Conservation (phyloP, 2,113 vertebrate genomes). For the Xiphias gladius region DNA sequence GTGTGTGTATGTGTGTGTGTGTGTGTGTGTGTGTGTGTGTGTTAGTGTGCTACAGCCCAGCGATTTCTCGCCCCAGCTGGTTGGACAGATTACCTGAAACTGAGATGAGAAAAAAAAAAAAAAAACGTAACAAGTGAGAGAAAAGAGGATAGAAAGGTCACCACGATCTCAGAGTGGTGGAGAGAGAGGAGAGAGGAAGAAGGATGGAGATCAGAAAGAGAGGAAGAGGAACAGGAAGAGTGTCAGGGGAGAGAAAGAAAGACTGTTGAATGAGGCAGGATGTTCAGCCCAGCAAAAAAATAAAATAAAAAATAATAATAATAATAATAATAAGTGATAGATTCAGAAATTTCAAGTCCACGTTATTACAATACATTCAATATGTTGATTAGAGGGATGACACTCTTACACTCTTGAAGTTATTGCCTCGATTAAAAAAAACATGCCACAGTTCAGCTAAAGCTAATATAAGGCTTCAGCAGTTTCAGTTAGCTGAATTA, state of each 20-base stretch:
- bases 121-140: conserved; percentile 1
- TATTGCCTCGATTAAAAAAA: too few relatives aligned
- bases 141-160: conserved; percentile 49
- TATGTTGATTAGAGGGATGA: not conserved
- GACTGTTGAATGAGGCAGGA: not conserved
- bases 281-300: not conserved
- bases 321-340: not conserved
- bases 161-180: conserved; percentile 36
- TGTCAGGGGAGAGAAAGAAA: not conserved
- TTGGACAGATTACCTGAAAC: conserved; percentile 67
- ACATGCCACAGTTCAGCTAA: too few relatives aligned
- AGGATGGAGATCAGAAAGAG: not conserved
- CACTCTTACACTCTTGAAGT: too few relatives aligned
- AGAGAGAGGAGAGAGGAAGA: not conserved
- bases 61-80: conserved; percentile 52
- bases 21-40: conserved; percentile 10
- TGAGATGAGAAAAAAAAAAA: conserved; percentile 22
- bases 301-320: not conserved
- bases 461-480: too few relatives aligned
- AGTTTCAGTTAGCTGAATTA: too few relatives aligned
- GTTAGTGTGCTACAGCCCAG: conserved; percentile 23
- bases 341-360: not conserved
- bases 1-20: too few relatives aligned
- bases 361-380: not conserved
- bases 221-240: not conserved